Percentiles rank a stretch among this genome's conserved stretches.
Conservation (phyloP, 2,797 vertebrate species). For the Anabas testudineus region DNA sequence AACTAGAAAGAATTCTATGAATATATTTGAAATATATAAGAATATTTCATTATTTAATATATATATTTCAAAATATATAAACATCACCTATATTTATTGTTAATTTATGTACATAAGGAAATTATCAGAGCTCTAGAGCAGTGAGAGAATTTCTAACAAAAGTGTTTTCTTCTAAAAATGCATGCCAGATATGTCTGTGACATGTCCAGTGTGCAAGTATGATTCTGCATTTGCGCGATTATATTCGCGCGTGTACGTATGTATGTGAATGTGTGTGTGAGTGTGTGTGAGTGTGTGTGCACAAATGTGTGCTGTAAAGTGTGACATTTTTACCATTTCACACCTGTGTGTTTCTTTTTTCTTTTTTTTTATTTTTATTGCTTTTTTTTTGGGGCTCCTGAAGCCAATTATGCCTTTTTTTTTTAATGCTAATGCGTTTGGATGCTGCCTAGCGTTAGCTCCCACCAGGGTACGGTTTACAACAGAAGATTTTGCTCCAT, state of each 20-base stretch:
- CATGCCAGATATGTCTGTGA: conserved; percentile 87
- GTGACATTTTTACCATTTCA: conserved; percentile 80
- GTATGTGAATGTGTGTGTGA: conserved; percentile 38
- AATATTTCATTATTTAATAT: conserved; percentile 85
- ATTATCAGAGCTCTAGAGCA: conserved; percentile 83
- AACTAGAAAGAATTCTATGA: conserved; percentile 82
- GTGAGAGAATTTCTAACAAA: conserved; percentile 81
- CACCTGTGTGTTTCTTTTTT: conserved; percentile 66
- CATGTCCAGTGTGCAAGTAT: conserved; percentile 81
- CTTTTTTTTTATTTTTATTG: conserved; percentile 65
- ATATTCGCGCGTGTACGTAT: conserved; percentile 56
- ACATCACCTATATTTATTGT: conserved; percentile 86
- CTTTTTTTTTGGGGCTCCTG: no score
- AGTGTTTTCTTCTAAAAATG: conserved; percentile 79
- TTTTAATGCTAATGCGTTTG: conserved; percentile 74
- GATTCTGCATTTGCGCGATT: conserved; percentile 72
- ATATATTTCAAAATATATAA: conserved; percentile 84
- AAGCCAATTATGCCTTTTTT: conserved; percentile 86
- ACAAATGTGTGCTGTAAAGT: conserved; percentile 54
- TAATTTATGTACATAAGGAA: conserved; percentile 86
- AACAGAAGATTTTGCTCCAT: conserved; percentile 72
- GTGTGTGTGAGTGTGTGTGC: conserved; percentile 36
- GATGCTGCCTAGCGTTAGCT: conserved; percentile 77
- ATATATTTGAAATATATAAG: conserved; percentile 86
- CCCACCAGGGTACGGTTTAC: conserved; percentile 76